phyloP scores from a whole-genome alignment of 2,888 invertebrate genomes.

The Osmoderma eremita region DNA sequence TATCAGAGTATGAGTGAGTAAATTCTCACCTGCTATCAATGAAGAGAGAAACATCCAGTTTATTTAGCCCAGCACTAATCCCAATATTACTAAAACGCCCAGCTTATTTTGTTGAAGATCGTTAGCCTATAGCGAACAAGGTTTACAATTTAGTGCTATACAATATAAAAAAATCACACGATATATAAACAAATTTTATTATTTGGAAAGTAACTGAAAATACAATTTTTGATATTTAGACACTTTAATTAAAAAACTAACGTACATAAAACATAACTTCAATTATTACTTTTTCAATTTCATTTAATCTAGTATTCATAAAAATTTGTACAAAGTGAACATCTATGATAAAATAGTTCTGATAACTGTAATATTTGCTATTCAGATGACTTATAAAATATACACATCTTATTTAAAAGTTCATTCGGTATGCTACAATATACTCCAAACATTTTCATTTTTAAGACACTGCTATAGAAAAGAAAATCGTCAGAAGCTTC shows the following conservation, averaged over 20 bases:
- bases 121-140: no score
- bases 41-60: no score
- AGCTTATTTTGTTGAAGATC: no score
- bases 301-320: constrained; percentile 40
- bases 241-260: constrained; percentile 38
- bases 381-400: constrained; percentile 38
- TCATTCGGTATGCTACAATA: constrained; percentile 37
- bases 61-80: no score
- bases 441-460: constrained; percentile 32
- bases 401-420: constrained; percentile 34
- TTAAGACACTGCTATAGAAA: constrained; percentile 41
- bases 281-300: constrained; percentile 17
- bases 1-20: no score
- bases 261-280: constrained; percentile 39
- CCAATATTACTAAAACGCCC: no score
- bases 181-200: constrained; percentile 40
- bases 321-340: constrained; percentile 43
- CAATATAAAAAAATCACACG: constrained; percentile 30
- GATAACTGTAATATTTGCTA: constrained; percentile 29
- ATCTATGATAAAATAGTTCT: constrained; percentile 39
- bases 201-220: constrained; percentile 39
- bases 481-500: constrained; percentile 10
- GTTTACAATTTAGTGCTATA: no score
- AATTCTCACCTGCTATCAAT: no score
- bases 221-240: constrained; percentile 39